A percentile compares a stretch with the other conserved stretches of the same genome.
These are phyloP conservation scores for Macquaria ambigua DNA, from an alignment of 2,113 vertebrate species.

Conservation along the genomic window DNA sequence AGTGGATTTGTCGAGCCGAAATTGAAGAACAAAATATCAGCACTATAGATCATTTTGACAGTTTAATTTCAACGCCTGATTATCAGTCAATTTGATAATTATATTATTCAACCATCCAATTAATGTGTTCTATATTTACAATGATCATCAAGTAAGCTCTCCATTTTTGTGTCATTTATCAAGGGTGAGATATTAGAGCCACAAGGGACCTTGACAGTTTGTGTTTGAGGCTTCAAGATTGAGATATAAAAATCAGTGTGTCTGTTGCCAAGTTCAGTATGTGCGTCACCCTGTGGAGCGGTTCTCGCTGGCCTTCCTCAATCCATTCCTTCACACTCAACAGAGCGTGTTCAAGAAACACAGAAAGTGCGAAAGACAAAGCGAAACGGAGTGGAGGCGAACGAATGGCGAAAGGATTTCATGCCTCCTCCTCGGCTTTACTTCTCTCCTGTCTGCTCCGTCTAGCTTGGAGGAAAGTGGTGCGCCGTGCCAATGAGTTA, in stretches of 20 bases:
- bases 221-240: constrained; percentile 52
- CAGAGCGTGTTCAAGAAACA: constrained; percentile 53
- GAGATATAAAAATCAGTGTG: constrained; percentile 56
- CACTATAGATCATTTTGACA: constrained; percentile 85
- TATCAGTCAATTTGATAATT: constrained; percentile 86
- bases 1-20: constrained; percentile 52
- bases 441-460: constrained; percentile 62
- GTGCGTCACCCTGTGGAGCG: constrained; percentile 52
- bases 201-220: constrained; percentile 56
- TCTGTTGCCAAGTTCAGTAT: constrained; percentile 8
- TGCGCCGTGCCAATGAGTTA: constrained; percentile 56
- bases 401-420: constrained; percentile 72
- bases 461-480: constrained; percentile 57
- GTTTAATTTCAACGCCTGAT: constrained; percentile 85
- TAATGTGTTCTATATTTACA: constrained; percentile 87
- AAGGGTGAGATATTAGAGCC: constrained; percentile 69
- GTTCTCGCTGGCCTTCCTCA: constrained; percentile 27
- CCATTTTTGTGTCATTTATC: constrained; percentile 68
- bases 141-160: constrained; percentile 77
- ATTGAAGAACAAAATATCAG: constrained; percentile 72
- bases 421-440: constrained; percentile 59
- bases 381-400: constrained; percentile 51
- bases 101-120: constrained; percentile 85
- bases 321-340: constrained; percentile 65
- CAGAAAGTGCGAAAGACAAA: constrained; percentile 54